Conservation (phyloP, 1,140 invertebrate species). For the Galendromus occidentalis region DNA sequence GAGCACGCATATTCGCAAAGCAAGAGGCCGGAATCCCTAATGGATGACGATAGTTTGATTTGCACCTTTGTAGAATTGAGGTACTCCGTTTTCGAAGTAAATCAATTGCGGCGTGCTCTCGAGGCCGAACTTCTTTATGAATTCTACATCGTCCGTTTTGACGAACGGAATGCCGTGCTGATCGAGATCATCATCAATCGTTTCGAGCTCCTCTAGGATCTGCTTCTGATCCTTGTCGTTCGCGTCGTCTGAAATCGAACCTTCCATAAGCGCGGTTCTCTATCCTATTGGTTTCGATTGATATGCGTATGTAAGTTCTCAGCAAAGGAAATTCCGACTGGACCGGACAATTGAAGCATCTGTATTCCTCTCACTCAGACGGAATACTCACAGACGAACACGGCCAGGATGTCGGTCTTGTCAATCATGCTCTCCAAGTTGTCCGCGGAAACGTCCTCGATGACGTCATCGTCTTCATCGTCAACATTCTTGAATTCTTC, state of each 20-base stretch:
- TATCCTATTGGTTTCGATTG: neutral
- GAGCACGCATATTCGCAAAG: no score
- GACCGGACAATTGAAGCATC: neutral
- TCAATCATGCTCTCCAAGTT: conserved; percentile 50
- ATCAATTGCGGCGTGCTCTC: conserved; percentile 66
- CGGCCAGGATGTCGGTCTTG: conserved; percentile 51
- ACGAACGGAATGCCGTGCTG: conserved; percentile 76
- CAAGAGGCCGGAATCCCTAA: no score
- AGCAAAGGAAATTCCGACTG: neutral
- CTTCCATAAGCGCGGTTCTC: neutral
- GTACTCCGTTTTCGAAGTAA: conserved; percentile 81
- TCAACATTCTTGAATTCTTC: conserved; percentile 21
- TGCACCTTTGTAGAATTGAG: conserved; percentile 59
- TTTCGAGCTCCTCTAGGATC: conserved; percentile 68
- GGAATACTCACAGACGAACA: conserved; percentile 22
- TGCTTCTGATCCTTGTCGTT: conserved; percentile 68
- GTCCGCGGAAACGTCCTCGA: conserved; percentile 63
- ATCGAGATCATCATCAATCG: conserved; percentile 80
- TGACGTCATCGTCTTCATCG: conserved; percentile 56
- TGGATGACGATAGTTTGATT: no score
- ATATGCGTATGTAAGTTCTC: neutral
- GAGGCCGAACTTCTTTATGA: conserved; percentile 74
- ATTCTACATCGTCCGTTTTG: conserved; percentile 70
- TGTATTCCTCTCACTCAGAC: neutral
- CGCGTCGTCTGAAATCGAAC: conserved; percentile 46